phyloP scores from a whole-genome alignment of 2,113 vertebrate species.

The Tursiops truncatus region DNA sequence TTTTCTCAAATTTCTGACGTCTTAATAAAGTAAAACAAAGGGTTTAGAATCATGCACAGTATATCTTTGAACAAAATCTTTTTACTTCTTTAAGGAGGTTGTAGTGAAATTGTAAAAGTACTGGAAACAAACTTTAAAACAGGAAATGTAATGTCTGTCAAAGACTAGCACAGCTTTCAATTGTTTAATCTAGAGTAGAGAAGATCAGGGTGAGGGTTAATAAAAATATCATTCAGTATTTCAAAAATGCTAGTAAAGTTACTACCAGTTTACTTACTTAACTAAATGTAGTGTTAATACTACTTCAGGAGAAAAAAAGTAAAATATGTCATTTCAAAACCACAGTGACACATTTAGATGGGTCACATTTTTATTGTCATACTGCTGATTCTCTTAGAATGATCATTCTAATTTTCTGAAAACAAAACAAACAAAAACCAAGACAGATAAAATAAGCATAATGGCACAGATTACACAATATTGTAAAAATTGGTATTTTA shows the following conservation, averaged over 20 bases:
- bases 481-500: background rate
- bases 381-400: background rate
- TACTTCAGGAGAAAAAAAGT: background rate
- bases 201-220: background rate
- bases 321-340: slow-evolving; percentile 36
- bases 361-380: background rate
- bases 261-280: background rate
- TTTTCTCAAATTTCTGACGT: background rate
- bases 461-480: background rate
- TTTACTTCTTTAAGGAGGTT: background rate
- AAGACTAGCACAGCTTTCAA: background rate
- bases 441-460: background rate
- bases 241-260: background rate
- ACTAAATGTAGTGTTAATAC: background rate
- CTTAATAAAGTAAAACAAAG: background rate
- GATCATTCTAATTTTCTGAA: slow-evolving; percentile 27
- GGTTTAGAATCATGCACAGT: background rate
- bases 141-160: background rate
- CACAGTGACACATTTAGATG: background rate
- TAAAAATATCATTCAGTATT: background rate
- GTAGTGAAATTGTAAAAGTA: background rate
- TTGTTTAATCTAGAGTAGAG: background rate
- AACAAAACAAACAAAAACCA: background rate
- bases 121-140: background rate
- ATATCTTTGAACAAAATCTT: background rate